Evolutionary conservation across 2,797 vertebrate genomes (phyloP).

Genomic region (Schizopygopsis malacanthus): DNA sequence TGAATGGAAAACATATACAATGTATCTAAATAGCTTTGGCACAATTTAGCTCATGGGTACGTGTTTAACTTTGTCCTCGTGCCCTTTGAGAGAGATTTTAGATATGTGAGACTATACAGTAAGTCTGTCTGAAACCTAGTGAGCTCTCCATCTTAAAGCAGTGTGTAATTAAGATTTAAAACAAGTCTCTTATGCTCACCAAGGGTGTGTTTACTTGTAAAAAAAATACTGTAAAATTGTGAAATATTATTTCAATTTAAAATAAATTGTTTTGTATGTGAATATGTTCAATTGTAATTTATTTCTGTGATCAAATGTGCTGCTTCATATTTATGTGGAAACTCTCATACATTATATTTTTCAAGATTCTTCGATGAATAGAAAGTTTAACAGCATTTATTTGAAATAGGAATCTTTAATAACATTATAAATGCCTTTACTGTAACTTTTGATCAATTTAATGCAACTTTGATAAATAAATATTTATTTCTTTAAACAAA

Average conservation of each 20-base stretch:
- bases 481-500: not conserved
- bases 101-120: not conserved
- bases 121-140: not conserved
- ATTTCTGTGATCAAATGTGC: not conserved
- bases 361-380: no score
- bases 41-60: not conserved
- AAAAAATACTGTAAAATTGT: not conserved
- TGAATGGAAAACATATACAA: constrained; percentile 18
- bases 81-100: not conserved
- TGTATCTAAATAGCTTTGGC: not conserved
- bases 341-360: not conserved
- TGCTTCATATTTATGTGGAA: not conserved
- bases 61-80: not conserved
- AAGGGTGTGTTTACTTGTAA: not conserved
- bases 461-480: not conserved
- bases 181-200: not conserved
- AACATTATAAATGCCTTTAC: no score
- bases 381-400: not conserved
- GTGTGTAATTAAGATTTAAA: not conserved
- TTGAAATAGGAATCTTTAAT: not conserved
- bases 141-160: not conserved
- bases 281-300: not conserved
- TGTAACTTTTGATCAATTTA: not conserved
- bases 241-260: not conserved
- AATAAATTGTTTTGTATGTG: not conserved